Conservation (phyloP, 2,113 vertebrate species). For the human region GRCh38 chr3:21903501-21904000, state of each 20-base stretch:
- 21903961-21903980: background rate
- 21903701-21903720: background rate
- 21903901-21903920: background rate
- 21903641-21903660: background rate
- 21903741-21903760: background rate
- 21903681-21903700: constrained; percentile 1
- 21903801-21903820: background rate
- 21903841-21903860: background rate
- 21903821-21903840: background rate
- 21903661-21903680: background rate
- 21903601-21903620: constrained; percentile 1
- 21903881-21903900: background rate
- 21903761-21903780: constrained; percentile 42
- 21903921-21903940: background rate
- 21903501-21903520: background rate
- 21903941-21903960: background rate
- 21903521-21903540: constrained; percentile 8
- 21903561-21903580: background rate
- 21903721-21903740: background rate
- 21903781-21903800: background rate
- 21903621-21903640: background rate
- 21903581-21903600: background rate
- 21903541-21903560: background rate
- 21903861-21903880: background rate
- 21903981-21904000: accelerated